Base-by-base conservation (phyloP, 2,797 vertebrate genomes). In the Distichodus sexfasciatus region DNA sequence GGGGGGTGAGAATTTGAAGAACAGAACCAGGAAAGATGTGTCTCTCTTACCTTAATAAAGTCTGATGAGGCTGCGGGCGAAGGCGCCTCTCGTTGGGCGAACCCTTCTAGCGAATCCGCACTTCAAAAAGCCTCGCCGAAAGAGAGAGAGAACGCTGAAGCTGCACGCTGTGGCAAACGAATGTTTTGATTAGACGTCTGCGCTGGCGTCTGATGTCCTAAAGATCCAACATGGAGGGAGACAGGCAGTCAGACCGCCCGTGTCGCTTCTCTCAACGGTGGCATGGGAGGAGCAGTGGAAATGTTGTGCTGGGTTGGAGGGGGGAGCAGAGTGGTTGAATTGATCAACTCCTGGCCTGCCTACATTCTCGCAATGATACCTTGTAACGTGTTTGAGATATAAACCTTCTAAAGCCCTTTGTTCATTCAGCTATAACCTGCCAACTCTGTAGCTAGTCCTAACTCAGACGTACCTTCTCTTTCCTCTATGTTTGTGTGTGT, bases 151-250 rank as follows among this genome's bases (percentile, higher is more conserved):
- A 85, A 84, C 85, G 79, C 62, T 69, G 78, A 82, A 82, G 74
- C 75, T 77, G 76, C 79, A 66, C 71, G 76, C 79, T 73, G 66
- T 76, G 68, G 79, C 69, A 84, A 84, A 84, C 81, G 44, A 78
- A 86, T 85, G 82, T 87, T 84, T 85, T 79, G 70, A 83, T 84
- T 80, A 80, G 76, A 73, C 55, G 67, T 82, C 79, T 76, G 57
- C 77, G 51, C 36, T 65, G 54, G 66, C 72, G 71, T 77, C 70
- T 83, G 74, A 84, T 84, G 79, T 83, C 74, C 66, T 76, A 40
- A 79, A 55, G 66, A 78, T 76, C 70, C 72, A 77, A 69, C 53
- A 61, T 41, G 33, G 68, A 80, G 74, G 76, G 59, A 84, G 64
- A 70, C 55, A 59, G 60, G 62, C 68, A 47, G 58, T 83, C 77